Percentiles rank a stretch among this genome's conserved stretches.
These are phyloP conservation scores for Lemur catta DNA, from an alignment of 2,797 vertebrate genomes.

Conservation along the genomic window DNA sequence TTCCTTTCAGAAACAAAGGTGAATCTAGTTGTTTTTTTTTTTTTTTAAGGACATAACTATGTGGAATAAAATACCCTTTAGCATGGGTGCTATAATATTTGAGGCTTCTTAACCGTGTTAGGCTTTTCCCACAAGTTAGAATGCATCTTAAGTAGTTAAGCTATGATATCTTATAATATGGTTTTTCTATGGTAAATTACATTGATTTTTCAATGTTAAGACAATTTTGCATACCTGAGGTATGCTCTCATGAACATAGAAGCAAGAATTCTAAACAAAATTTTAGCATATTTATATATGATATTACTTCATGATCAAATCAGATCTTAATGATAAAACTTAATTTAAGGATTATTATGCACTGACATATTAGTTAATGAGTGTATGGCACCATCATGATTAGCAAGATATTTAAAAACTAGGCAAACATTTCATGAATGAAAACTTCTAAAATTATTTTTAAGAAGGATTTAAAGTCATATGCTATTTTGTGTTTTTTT, in stretches of 20 bases:
- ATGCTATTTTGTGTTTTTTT: not conserved
- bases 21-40: not conserved
- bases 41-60: not conserved
- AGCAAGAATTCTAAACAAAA: not conserved
- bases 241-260: not conserved
- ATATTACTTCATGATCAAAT: not conserved
- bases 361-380: not conserved
- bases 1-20: not conserved
- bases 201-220: constrained; percentile 1
- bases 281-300: not conserved
- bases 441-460: constrained; percentile 4
- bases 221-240: not conserved
- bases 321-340: not conserved
- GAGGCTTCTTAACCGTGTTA: not conserved
- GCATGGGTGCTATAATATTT: not conserved
- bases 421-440: not conserved
- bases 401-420: constrained; percentile 7
- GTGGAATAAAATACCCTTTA: not conserved
- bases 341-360: constrained; percentile 12
- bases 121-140: not conserved
- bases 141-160: not conserved
- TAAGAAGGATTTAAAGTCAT: not conserved
- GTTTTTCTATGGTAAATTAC: not conserved
- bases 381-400: not conserved
- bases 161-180: not conserved